Base-by-base conservation (phyloP, 2,888 invertebrate genomes). In the Cataglyphis albicans region DNA sequence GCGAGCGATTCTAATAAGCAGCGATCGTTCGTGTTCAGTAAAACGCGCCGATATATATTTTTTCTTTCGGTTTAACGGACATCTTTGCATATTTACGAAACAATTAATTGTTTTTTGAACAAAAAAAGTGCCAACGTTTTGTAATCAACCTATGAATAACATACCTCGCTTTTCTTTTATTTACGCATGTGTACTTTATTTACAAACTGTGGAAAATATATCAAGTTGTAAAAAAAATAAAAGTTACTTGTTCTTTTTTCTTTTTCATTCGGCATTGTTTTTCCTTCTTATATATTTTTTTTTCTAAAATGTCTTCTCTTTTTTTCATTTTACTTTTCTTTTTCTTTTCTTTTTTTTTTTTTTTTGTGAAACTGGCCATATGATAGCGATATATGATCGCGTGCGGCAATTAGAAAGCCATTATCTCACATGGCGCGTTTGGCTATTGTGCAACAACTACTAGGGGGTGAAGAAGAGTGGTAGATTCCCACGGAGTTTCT, bases 371-470 rank as follows among this genome's bases (percentile, higher is more conserved):
- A 84, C 82, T 81, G 68, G 32, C n/a, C 65, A 70, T 41, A 52
- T 21, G 21, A 35, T 84, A 21, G 55, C 21, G 52, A 65, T 65
- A 57, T 21, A 35, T 18, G n/a, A 32, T 48, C 82, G 81, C 73
- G 72, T 67, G 78, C 83, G 85, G 91, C 91, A 93, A 93, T 93
- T 93, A 92, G 93, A 92, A 92, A 91, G 88, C 91, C 92, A 93
- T 93, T 93, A 93, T 91, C 90, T 74, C 64, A 25, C 7, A 65
- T 76, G 84, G 84, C 86, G 70, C 73, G 70, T 67, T 44, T 55
- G 10, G 57, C 32, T 59, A 85, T 88, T 87, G 89, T 86, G 87
- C 82, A 88, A 84, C 84, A 68, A 78, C 55, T 64, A 63, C 59
- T 55, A 70, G 80, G 52, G 82, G 65, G 18, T 61, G 87, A 59